phyloP scores from a whole-genome alignment of 1,140 invertebrate genomes.

The Luehdorfia chinensis region DNA sequence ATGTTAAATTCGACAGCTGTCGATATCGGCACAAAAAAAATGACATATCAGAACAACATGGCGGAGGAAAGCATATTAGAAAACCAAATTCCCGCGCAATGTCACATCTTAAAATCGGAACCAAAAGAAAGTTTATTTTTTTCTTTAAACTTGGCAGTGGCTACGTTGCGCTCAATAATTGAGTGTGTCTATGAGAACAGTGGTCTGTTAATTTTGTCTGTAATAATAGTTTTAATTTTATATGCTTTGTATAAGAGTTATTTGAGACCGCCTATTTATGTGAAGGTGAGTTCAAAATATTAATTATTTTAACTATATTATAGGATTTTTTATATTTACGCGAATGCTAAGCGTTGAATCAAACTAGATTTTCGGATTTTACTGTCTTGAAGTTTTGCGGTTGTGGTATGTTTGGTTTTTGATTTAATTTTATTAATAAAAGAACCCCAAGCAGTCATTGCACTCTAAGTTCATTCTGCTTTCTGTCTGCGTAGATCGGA shows the following conservation, averaged over 20 bases:
- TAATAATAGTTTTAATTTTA: slow-evolving; percentile 26
- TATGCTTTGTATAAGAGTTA: slow-evolving; percentile 45
- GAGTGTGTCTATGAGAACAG: slow-evolving; percentile 27
- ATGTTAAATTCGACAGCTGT: no score
- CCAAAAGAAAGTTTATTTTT: slow-evolving; percentile 23
- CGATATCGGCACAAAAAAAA: no score
- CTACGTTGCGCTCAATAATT: not conserved
- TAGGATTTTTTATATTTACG: no score
- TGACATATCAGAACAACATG: slow-evolving; percentile 3
- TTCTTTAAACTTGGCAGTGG: slow-evolving; percentile 1
- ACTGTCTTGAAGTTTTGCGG: no score
- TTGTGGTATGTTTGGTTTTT: no score
- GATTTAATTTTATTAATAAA: no score
- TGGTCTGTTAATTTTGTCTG: slow-evolving; percentile 23
- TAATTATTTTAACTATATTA: no score
- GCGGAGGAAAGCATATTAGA: not conserved
- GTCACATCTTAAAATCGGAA: slow-evolving; percentile 20
- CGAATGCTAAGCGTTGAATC: no score
- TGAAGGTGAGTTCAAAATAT: slow-evolving; percentile 49
- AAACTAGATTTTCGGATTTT: no score
- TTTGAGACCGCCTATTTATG: slow-evolving; percentile 41
- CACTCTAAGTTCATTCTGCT: no score
- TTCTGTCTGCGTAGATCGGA: no score
- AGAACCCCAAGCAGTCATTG: no score
- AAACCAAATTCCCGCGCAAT: slow-evolving; percentile 9